Base-by-base conservation (phyloP, 2,888 invertebrate genomes). In the Epinotia nisella region DNA sequence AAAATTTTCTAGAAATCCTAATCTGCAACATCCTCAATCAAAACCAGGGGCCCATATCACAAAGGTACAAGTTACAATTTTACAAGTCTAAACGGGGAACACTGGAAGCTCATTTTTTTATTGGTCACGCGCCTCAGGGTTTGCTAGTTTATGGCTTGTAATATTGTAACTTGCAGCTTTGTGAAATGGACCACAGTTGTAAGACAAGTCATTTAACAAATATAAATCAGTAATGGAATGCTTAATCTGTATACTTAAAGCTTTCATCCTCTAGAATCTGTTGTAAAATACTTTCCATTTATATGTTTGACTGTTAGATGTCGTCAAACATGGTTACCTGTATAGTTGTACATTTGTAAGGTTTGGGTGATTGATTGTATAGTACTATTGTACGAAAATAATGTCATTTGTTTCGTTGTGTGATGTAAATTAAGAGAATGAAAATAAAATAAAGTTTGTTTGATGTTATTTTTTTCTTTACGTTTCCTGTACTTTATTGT, bases 181-280 rank as follows among this genome's bases (percentile, higher is more conserved):
- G 35, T 7, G 35, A 35, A 35, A 35, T 35, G 35, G 9, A 9
- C 9, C 9, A 9, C 35, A 35, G 35, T 35, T 35, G 29, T 29
- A 29, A 29, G 5, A 29, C 29, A 29, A 35, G 35, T 35, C 19
- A 10, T 3, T 41, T 53, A 53, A 17, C 17, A 39, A 29, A 39
- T 11, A 29, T 39, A 49, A 24, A 41, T 70, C 69, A 53, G 61
- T 70, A 70, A 70, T 45, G 61, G 41, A 70, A 62, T 62, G 70
- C 70, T 70, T 29, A 19, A 69, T 51, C 24, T 55, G 41, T 55
- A 61, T 21, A 70, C 61, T 61, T 35, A 19, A 17, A 55, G 61
- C 70, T 70, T 70, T 70, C 70, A 29, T 55, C 55, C 61, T 70
- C 70, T 69, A 66, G 66, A 66, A 41, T 66, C 55, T 66, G 66